These are phyloP conservation scores for Sula dactylatra DNA, from an alignment of 2,113 vertebrate species.

Conservation along the genomic window DNA sequence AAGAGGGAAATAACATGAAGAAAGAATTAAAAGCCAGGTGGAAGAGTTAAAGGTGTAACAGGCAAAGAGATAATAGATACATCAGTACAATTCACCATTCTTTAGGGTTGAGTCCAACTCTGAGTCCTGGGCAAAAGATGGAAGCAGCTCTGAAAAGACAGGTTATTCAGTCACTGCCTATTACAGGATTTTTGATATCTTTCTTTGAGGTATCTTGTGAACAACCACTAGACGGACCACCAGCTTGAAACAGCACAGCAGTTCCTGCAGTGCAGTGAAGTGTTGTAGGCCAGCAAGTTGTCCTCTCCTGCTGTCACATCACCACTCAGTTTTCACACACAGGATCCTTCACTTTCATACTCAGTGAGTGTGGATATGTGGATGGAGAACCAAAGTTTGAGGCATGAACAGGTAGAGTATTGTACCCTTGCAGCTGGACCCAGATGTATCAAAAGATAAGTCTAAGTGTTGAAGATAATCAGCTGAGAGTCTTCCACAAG, in stretches of 20 bases:
- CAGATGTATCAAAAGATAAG: background rate
- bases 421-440: background rate
- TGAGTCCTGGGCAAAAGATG: background rate
- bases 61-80: background rate
- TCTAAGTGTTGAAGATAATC: background rate
- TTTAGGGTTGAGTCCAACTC: background rate
- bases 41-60: background rate
- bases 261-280: background rate
- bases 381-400: background rate
- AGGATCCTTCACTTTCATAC: accelerated
- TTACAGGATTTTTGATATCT: background rate
- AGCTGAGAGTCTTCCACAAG: background rate
- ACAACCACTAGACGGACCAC: background rate
- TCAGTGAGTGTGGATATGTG: background rate
- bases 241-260: background rate
- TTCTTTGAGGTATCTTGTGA: background rate
- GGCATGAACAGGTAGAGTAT: background rate
- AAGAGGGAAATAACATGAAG: background rate
- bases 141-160: background rate
- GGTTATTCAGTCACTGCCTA: background rate
- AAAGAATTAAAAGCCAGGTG: background rate
- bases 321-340: background rate
- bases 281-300: background rate
- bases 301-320: background rate
- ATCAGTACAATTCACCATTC: background rate